These are phyloP conservation scores for Xenopus laevis DNA, from an alignment of 2,113 vertebrate species.

Conservation along the genomic window DNA sequence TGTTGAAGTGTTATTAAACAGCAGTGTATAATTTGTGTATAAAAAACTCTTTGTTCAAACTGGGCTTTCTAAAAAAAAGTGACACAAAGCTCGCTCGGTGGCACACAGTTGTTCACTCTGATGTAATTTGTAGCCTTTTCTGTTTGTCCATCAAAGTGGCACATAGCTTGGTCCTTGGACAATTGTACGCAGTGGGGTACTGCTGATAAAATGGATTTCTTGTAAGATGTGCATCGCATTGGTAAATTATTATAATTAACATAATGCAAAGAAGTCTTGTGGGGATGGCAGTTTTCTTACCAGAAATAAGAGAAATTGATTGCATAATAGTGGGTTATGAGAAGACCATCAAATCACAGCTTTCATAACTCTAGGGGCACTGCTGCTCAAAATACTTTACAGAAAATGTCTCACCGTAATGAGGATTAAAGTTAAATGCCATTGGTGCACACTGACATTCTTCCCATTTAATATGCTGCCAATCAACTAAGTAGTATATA, in stretches of 20 bases:
- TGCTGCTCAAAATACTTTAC: conserved; percentile 21
- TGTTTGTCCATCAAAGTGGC: conserved; percentile 39
- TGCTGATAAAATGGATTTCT: conserved; percentile 25
- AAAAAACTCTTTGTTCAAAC: conserved; percentile 8
- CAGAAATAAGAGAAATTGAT: conserved; percentile 38
- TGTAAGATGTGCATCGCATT: conserved; percentile 26
- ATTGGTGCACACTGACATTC: no score
- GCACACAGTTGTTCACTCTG: conserved; percentile 23
- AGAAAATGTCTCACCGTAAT: conserved; percentile 15
- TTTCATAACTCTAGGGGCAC: conserved; percentile 16
- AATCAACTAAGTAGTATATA: no score
- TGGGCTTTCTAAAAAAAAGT: background rate
- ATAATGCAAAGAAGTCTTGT: conserved; percentile 1
- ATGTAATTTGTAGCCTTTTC: conserved; percentile 25
- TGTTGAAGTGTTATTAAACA: conserved; percentile 1
- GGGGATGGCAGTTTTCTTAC: conserved; percentile 16
- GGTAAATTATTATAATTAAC: conserved; percentile 44
- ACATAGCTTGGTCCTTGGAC: conserved; percentile 16
- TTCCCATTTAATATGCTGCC: no score
- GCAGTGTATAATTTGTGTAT: conserved; percentile 8
- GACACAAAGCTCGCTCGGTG: background rate
- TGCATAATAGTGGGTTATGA: conserved; percentile 25
- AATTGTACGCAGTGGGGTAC: conserved; percentile 31
- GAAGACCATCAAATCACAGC: conserved; percentile 1
- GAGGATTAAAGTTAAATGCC: conserved; percentile 11